Percentiles rank a stretch among this genome's conserved stretches.
Evolutionary conservation across 1,140 invertebrate species (phyloP).

Genomic region (Ceratitis capitata): DNA sequence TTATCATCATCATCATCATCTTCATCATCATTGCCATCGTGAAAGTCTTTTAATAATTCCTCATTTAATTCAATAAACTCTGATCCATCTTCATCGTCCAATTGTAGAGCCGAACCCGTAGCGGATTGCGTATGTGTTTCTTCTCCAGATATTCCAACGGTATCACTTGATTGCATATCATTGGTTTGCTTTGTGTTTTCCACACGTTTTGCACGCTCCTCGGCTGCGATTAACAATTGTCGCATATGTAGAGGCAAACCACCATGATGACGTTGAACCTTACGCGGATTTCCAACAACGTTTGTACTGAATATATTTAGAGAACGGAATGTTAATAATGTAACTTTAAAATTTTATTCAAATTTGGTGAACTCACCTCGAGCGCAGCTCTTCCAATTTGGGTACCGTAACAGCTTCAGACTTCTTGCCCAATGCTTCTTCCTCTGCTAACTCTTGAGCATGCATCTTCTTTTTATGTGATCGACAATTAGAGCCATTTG

Average conservation of each 20-base stretch:
- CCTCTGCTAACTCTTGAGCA: slow-evolving; percentile 64
- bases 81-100: neutral
- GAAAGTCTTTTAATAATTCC: no score
- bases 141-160: neutral
- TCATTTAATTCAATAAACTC: slow-evolving; percentile 1
- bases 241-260: slow-evolving; percentile 17
- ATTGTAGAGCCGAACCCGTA: neutral
- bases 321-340: neutral
- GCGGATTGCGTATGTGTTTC: neutral
- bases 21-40: neutral
- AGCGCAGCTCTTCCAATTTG: slow-evolving; percentile 56
- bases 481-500: slow-evolving; percentile 67
- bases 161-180: neutral
- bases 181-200: neutral
- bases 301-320: slow-evolving; percentile 36
- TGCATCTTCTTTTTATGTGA: slow-evolving; percentile 67
- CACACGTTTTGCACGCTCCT: slow-evolving; percentile 25
- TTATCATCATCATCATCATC: slow-evolving; percentile 24
- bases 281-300: slow-evolving; percentile 34
- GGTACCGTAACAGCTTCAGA: slow-evolving; percentile 51
- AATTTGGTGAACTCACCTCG: slow-evolving; percentile 50
- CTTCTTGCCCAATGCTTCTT: slow-evolving; percentile 56
- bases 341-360: neutral
- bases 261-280: slow-evolving; percentile 3
- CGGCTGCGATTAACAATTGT: slow-evolving; percentile 25